These are phyloP conservation scores for Altica lythri DNA, from an alignment of 2,888 invertebrate species.

Conservation along the genomic window DNA sequence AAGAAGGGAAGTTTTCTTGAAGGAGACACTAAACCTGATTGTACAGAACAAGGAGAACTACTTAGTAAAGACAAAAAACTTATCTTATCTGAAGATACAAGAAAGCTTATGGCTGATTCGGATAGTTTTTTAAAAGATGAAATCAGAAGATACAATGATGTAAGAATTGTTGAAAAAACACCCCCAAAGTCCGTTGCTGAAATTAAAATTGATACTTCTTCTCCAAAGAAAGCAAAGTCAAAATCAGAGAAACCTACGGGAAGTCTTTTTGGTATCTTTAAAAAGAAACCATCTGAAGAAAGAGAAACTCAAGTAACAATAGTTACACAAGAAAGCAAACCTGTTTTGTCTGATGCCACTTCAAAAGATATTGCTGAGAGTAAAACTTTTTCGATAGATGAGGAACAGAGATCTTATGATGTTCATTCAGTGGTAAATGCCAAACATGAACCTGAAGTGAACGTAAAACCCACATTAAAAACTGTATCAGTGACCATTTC, in stretches of 20 bases:
- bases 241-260: neutral
- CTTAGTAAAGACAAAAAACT: too few relatives aligned
- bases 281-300: slow-evolving; percentile 5
- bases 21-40: slow-evolving; percentile 22
- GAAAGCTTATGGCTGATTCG: slow-evolving; percentile 35
- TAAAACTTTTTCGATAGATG: slow-evolving; percentile 35
- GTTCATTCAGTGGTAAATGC: slow-evolving; percentile 29
- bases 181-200: neutral
- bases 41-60: slow-evolving; percentile 28
- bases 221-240: slow-evolving; percentile 24
- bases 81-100: slow-evolving; percentile 27
- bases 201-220: slow-evolving; percentile 18
- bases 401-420: slow-evolving; percentile 41
- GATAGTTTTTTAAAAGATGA: slow-evolving; percentile 39
- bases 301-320: neutral
- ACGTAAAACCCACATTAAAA: neutral
- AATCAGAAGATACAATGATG: slow-evolving; percentile 40
- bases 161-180: slow-evolving; percentile 21
- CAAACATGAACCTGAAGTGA: slow-evolving; percentile 2
- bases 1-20: slow-evolving; percentile 2
- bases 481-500: too few relatives aligned
- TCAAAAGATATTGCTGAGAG: slow-evolving; percentile 27
- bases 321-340: neutral
- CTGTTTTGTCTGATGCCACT: slow-evolving; percentile 13
- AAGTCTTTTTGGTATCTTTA: neutral